Evolutionary conservation across 2,888 invertebrate species (phyloP).

Genomic region (Elysia crispata): DNA sequence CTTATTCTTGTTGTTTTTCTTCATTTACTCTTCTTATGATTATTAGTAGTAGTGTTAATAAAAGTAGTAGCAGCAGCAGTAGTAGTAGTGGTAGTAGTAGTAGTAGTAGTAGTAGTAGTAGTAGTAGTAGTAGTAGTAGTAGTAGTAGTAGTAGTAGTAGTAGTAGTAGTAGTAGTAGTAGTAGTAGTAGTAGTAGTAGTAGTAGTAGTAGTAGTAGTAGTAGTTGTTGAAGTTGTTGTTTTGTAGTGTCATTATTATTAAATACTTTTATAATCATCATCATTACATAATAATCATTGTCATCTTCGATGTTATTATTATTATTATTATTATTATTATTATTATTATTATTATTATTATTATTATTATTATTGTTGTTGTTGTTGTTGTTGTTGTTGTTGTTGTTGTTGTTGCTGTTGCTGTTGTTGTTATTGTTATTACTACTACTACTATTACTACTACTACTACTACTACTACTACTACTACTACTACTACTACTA

Average conservation of each 20-base stretch:
- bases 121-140: constrained; percentile 9
- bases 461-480: constrained; percentile 9
- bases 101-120: constrained; percentile 9
- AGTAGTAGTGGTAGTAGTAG: constrained; percentile 4
- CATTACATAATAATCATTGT: no score
- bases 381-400: no score
- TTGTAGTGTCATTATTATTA: no score
- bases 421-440: not conserved
- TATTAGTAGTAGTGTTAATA: not conserved
- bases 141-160: constrained; percentile 9
- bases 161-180: constrained; percentile 4
- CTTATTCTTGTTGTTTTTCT: no score
- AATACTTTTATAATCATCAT: no score
- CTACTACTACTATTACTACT: constrained; percentile 4
- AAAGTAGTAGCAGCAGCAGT: not conserved
- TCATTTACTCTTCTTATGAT: not conserved
- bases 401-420: no score
- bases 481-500: constrained; percentile 1
- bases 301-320: no score
- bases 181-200: constrained; percentile 9
- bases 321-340: no score
- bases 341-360: no score
- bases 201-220: constrained; percentile 9
- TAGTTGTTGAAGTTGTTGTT: no score
- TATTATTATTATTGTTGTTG: no score